Percentiles rank a stretch among this genome's conserved stretches.
Evolutionary conservation across 2,888 invertebrate species (phyloP).

Genomic region (Eupithecia dodoneata): DNA sequence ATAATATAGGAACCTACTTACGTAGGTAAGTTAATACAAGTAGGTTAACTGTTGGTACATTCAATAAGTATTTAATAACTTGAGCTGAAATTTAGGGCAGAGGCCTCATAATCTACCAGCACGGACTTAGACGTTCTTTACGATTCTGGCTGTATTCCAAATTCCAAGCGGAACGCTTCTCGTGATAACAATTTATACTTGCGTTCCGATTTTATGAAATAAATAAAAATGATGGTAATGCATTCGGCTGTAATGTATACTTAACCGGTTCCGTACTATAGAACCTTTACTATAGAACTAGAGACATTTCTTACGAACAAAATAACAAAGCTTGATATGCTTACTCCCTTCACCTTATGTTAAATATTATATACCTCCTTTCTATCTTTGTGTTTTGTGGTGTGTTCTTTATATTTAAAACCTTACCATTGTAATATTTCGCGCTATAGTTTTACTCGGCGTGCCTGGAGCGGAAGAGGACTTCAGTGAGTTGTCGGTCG

Average conservation of each 20-base stretch:
- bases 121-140: constrained; percentile 63
- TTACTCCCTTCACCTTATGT: neutral
- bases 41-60: constrained; percentile 49
- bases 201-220: constrained; percentile 57
- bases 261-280: neutral
- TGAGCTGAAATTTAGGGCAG: constrained; percentile 68
- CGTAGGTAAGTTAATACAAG: constrained; percentile 17
- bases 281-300: neutral
- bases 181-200: constrained; percentile 61
- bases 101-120: constrained; percentile 63
- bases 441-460: constrained; percentile 37
- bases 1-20: neutral
- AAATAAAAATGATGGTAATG: constrained; percentile 20
- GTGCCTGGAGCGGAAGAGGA: constrained; percentile 75
- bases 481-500: constrained; percentile 72
- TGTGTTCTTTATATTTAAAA: neutral
- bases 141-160: constrained; percentile 74
- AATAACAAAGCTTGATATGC: neutral
- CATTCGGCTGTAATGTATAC: constrained; percentile 9
- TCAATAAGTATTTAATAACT: constrained; percentile 66
- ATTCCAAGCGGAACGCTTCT: constrained; percentile 59
- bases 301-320: neutral
- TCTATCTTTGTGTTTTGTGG: too few species aligned
- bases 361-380: too few species aligned
- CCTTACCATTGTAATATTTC: neutral